A percentile compares a stretch with the other conserved stretches of the same genome.
These are phyloP conservation scores for Protomyctophum bolini DNA, from an alignment of 2,113 vertebrate species.

Conservation along the genomic window DNA sequence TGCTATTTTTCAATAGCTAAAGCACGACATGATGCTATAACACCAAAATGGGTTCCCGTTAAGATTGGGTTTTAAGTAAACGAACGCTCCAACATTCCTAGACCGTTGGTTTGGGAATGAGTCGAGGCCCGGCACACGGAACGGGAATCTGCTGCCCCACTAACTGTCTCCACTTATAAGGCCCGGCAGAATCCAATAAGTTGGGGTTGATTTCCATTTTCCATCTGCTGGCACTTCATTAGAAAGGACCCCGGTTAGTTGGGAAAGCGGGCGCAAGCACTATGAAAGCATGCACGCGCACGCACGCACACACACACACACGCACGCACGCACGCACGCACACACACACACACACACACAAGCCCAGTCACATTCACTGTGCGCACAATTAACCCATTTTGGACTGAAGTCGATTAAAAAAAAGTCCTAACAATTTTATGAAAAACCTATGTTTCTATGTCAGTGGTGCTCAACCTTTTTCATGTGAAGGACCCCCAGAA, in stretches of 20 bases:
- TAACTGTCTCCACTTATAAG: constrained; percentile 22
- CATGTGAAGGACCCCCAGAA: too few relatives aligned
- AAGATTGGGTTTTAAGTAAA: too few relatives aligned
- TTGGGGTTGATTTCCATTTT: constrained; percentile 52
- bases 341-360: constrained; percentile 4
- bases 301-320: background rate
- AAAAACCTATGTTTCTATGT: too few relatives aligned
- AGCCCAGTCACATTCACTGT: background rate
- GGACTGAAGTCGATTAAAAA: too few relatives aligned
- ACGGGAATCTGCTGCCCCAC: background rate
- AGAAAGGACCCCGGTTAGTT: constrained; percentile 11
- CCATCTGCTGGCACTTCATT: constrained; percentile 49
- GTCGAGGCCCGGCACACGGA: too few relatives aligned
- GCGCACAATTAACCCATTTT: background rate
- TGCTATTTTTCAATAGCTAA: too few relatives aligned
- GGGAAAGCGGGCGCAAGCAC: background rate
- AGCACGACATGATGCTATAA: too few relatives aligned
- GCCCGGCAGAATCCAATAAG: constrained; percentile 32
- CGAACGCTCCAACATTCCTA: background rate
- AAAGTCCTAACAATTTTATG: too few relatives aligned
- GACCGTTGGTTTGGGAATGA: too few relatives aligned
- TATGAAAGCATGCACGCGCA: constrained; percentile 5
- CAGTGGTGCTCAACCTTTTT: too few relatives aligned
- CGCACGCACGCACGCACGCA: background rate
- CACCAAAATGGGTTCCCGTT: too few relatives aligned